A percentile compares a stretch with the other conserved stretches of the same genome.
Evolutionary conservation across 2,113 vertebrate species (phyloP).

Genomic region (Calidris pygmaea): DNA sequence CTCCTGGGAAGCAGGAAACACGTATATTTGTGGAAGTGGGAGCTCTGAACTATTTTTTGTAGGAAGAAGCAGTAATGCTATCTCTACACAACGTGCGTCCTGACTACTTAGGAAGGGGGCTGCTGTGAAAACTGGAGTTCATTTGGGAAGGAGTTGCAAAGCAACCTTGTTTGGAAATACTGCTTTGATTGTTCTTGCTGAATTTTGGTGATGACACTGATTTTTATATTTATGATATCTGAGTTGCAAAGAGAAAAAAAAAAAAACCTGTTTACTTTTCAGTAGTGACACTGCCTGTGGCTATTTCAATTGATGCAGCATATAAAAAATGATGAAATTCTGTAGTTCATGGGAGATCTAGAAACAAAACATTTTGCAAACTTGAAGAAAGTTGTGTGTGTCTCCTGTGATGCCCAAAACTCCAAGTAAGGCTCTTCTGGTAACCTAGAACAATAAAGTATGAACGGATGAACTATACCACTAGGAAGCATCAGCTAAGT

Average conservation of each 20-base stretch:
- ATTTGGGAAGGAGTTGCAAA: neutral
- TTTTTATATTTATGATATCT: neutral
- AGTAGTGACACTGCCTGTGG: neutral
- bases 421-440: neutral
- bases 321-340: conserved; percentile 4
- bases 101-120: neutral
- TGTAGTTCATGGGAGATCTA: neutral
- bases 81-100: neutral
- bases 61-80: neutral
- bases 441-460: neutral
- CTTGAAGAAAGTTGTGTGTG: neutral
- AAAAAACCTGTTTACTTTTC: neutral
- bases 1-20: neutral
- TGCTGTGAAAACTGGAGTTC: neutral
- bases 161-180: neutral
- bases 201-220: neutral
- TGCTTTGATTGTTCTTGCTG: neutral
- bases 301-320: neutral
- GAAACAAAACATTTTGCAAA: neutral
- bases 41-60: neutral
- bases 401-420: neutral
- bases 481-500: neutral
- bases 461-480: neutral
- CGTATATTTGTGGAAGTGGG: neutral
- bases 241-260: neutral